Percentiles rank a stretch among this genome's conserved stretches.
These are phyloP conservation scores for Sinelater perroti DNA, from an alignment of 2,888 invertebrate species.

Conservation along the genomic window DNA sequence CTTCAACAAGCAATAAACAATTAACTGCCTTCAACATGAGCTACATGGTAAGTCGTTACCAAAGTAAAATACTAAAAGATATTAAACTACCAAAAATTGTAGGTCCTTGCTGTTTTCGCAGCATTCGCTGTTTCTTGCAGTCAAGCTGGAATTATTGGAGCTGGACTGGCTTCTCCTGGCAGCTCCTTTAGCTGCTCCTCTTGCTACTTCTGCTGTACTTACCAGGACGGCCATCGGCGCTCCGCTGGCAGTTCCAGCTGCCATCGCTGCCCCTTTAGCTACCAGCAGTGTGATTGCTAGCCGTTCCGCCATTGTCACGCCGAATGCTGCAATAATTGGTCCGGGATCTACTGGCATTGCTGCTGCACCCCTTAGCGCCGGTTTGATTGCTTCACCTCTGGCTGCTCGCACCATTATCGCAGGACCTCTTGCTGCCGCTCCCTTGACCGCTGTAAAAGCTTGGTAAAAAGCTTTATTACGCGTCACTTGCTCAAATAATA, in stretches of 20 bases:
- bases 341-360: neutral
- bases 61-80: neutral
- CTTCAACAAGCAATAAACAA: slow-evolving; percentile 17
- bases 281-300: neutral
- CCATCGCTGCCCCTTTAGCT: neutral
- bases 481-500: too few species aligned
- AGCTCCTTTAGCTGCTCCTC: slow-evolving; percentile 2
- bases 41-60: slow-evolving; percentile 21
- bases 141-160: slow-evolving; percentile 30
- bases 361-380: too few species aligned
- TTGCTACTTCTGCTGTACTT: neutral
- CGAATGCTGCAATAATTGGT: neutral
- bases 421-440: neutral
- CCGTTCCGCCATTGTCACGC: slow-evolving; percentile 1
- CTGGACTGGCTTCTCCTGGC: slow-evolving; percentile 8
- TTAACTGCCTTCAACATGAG: slow-evolving; percentile 21
- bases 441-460: too few species aligned
- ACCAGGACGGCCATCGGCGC: neutral
- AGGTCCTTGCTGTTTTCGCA: slow-evolving; percentile 19
- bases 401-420: neutral
- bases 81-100: neutral
- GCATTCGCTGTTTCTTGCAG: slow-evolving; percentile 25
- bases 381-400: neutral
- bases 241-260: slow-evolving; percentile 7
- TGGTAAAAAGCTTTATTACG: too few species aligned